phyloP scores from a whole-genome alignment of 2,797 vertebrate species.

The Lepilemur septentrionalis region DNA sequence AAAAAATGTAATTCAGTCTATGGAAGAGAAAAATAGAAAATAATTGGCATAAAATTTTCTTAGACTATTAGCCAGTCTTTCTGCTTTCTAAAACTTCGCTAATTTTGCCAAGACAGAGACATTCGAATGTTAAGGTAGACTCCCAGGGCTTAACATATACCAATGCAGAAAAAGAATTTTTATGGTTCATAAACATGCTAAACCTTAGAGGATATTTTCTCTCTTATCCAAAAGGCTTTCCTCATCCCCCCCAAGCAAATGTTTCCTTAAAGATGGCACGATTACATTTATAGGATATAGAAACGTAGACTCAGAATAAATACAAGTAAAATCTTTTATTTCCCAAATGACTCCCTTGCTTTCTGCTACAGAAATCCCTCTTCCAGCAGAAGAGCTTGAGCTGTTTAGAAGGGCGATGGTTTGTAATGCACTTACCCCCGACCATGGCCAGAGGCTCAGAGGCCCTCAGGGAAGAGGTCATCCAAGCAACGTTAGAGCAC shows the following conservation, averaged over 20 bases:
- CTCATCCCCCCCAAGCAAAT: not conserved
- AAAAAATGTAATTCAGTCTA: not conserved
- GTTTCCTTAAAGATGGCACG: conserved; percentile 15
- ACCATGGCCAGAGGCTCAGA: not conserved
- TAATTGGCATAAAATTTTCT: not conserved
- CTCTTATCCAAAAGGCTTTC: not conserved
- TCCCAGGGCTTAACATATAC: not conserved
- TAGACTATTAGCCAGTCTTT: not conserved
- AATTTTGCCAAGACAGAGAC: not conserved
- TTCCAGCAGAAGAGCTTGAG: not conserved
- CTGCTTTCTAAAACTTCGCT: conserved; percentile 4
- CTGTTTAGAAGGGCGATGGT: not conserved
- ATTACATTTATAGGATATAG: not conserved
- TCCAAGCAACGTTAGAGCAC: not conserved
- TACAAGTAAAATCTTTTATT: not conserved
- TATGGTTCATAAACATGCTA: not conserved
- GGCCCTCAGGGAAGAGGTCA: not conserved
- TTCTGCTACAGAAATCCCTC: not conserved
- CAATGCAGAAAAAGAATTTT: not conserved
- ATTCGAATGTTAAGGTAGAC: not conserved
- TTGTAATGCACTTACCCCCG: not conserved
- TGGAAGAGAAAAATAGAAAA: not conserved
- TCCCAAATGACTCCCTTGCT: not conserved
- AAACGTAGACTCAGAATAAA: conserved; percentile 43
- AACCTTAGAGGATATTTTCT: conserved; percentile 15